Percentiles rank a stretch among this genome's conserved stretches.
These are phyloP conservation scores for Drosophila subobscura DNA, from an alignment of 1,140 invertebrate species.

Conservation along the genomic window DNA sequence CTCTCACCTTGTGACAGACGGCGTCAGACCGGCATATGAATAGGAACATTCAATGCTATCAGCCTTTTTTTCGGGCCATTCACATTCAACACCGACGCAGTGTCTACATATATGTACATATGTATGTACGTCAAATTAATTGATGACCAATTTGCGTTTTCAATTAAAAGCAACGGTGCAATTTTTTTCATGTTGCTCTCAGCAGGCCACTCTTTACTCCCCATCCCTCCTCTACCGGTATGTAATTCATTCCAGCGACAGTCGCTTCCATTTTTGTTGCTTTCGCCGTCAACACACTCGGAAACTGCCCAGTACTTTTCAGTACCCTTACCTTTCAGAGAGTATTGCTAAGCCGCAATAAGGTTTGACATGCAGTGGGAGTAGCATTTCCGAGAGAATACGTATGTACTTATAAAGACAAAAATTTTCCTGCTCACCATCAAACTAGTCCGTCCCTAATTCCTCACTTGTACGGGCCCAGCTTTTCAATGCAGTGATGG, in stretches of 20 bases:
- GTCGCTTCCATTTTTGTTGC: constrained; percentile 30
- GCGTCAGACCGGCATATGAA: no score
- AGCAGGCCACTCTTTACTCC: constrained; percentile 11
- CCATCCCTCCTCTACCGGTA: not conserved
- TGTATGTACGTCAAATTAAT: constrained; percentile 82
- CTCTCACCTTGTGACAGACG: no score
- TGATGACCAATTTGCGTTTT: constrained; percentile 82
- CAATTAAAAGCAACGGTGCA: constrained; percentile 79
- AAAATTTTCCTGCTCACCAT: no score
- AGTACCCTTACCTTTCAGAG: not conserved
- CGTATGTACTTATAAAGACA: no score
- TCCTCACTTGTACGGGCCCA: no score
- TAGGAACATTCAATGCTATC: not conserved
- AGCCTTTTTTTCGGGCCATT: not conserved
- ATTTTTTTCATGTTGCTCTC: constrained; percentile 56
- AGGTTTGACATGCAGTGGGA: no score
- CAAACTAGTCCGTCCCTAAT: no score
- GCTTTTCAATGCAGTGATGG: no score
- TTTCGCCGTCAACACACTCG: constrained; percentile 63
- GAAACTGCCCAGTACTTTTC: constrained; percentile 62
- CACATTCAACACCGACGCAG: constrained; percentile 7
- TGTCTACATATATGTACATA: constrained; percentile 62
- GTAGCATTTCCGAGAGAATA: no score
- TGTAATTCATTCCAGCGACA: constrained; percentile 27
- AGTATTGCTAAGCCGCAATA: no score